Base-by-base conservation (phyloP, 1,140 invertebrate species). In the Drosophila baimaii region DNA sequence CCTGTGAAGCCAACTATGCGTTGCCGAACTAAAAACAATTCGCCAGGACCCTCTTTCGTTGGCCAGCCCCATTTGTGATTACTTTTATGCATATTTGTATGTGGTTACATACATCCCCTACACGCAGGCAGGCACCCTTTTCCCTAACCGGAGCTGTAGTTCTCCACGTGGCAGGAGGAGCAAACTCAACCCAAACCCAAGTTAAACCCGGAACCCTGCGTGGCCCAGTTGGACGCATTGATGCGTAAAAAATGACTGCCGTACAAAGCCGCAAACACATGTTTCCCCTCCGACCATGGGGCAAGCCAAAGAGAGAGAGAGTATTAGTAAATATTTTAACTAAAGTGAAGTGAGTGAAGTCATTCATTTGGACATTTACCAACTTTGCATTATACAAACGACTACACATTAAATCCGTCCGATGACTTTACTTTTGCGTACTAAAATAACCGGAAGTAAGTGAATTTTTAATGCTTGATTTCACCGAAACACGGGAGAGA, bases 261-360 rank as follows among this genome's bases (percentile, higher is more conserved):
- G 71, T 82, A 70, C 57, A 61, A 58, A 70, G 66, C 84, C 83
- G 68, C 84, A 86, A 83, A 83, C 83, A 88, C 72, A 74, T 89
- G 84, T 89, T 89, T 52, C 29, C n/a, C 35, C 52, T 31, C n/a
- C n/a, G 15, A 35, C 56, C 15, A 21, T 19, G 69, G 69, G 51
- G 59, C 17, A 25, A 74, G n/a, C n/a, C n/a, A n/a, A n/a, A n/a
- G n/a, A n/a, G n/a, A n/a, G n/a, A n/a, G n/a, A n/a, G 29, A n/a
- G 81, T 88, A 88, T 89, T 81, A 89, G 83, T 89, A 89, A 88
- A 88, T 88, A 88, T 88, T 89, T 83, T 79, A 88, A 77, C 80
- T 80, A 83, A 54, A 83, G 79, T 83, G 77, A 88, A 86, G 64
- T 70, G 68, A 71, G 83, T 83, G 84, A 88, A 88, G 83, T 88